Conservation (phyloP, 2,888 invertebrate species). For the Thereva nobilitata region DNA sequence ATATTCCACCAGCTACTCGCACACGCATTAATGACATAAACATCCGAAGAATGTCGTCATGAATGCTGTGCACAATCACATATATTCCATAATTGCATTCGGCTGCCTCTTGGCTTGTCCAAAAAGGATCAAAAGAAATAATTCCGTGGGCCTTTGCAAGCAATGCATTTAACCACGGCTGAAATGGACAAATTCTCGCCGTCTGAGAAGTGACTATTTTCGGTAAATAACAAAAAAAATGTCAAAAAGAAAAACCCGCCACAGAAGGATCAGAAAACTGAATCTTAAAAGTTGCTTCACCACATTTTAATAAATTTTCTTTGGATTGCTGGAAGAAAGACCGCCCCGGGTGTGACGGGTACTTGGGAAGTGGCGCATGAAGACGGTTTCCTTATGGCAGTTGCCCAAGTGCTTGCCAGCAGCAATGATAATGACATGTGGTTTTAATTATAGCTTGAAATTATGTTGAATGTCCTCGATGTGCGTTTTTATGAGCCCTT, state of each 20-base stretch:
- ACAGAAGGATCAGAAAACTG: slow-evolving; percentile 14
- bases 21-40: too few species aligned
- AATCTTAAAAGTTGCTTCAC: slow-evolving; percentile 1
- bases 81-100: slow-evolving; percentile 21
- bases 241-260: slow-evolving; percentile 20
- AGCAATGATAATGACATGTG: slow-evolving; percentile 10
- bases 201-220: slow-evolving; percentile 25
- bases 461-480: slow-evolving; percentile 13
- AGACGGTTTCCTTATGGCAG: slow-evolving; percentile 14
- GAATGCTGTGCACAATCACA: slow-evolving; percentile 14
- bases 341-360: not conserved
- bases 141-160: slow-evolving; percentile 1
- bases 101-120: slow-evolving; percentile 1
- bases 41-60: slow-evolving; percentile 7
- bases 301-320: slow-evolving; percentile 26
- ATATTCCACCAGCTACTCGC: too few species aligned
- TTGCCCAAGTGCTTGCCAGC: slow-evolving; percentile 10
- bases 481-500: not conserved
- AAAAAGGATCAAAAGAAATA: slow-evolving; percentile 30
- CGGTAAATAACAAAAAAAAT: slow-evolving; percentile 14
- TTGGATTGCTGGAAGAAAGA: slow-evolving; percentile 19
- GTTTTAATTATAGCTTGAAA: slow-evolving; percentile 27
- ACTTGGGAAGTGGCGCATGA: slow-evolving; percentile 10
- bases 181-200: not conserved
- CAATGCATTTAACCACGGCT: not conserved